These are phyloP conservation scores for Bubo bubo DNA, from an alignment of 2,113 vertebrate genomes.

Conservation along the genomic window DNA sequence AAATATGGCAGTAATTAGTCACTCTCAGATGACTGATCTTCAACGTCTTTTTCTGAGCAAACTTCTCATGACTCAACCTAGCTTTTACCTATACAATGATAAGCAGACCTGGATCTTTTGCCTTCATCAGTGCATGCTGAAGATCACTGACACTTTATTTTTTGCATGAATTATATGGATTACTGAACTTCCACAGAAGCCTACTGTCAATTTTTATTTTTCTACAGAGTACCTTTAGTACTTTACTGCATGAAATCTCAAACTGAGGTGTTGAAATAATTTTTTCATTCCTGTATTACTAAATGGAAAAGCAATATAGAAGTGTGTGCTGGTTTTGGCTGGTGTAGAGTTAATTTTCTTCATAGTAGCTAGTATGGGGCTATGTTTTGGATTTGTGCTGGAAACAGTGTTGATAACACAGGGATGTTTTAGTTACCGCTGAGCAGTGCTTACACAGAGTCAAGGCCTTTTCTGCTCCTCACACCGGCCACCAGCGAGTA, in stretches of 20 bases:
- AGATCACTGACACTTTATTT: not conserved
- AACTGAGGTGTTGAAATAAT: not conserved
- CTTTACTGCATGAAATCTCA: not conserved
- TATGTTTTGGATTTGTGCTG: not conserved
- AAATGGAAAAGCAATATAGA: not conserved
- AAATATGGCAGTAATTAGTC: not conserved
- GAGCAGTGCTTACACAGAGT: not conserved
- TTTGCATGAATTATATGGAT: fast-evolving
- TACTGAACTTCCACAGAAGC: not conserved
- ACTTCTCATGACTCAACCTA: not conserved
- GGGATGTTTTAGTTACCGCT: no score
- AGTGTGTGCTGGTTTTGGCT: fast-evolving
- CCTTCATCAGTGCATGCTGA: not conserved
- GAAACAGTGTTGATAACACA: not conserved
- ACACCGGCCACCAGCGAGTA: fast-evolving
- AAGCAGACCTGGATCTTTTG: not conserved
- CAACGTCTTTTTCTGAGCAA: not conserved
- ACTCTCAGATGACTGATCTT: not conserved
- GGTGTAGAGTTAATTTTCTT: not conserved
- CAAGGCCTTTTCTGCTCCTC: not conserved
- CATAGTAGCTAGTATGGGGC: not conserved
- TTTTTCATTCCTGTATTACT: not conserved
- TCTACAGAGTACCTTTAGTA: not conserved
- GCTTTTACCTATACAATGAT: not conserved
- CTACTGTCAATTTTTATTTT: not conserved